Evolutionary conservation across 2,888 invertebrate species (phyloP), one percentile per base, ranked within the genome.

Genomic region (Sinohyriopsis cumingii): DNA sequence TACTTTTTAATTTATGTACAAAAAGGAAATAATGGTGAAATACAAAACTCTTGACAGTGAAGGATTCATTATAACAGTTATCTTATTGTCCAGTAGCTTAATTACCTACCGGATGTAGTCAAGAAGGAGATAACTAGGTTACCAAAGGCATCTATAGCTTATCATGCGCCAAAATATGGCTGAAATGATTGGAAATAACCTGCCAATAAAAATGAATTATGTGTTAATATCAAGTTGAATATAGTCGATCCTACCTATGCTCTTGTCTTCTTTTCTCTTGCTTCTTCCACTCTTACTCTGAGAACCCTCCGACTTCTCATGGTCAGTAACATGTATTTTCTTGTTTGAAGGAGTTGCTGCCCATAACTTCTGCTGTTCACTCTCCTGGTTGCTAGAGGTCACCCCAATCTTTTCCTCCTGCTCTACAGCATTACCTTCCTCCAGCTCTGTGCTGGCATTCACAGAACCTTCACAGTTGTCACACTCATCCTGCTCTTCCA

Each of bases 191-290:
- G 12, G 5, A 45, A 45, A 45, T 3, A 45, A 45, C 1, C 5
- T 15, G 3, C 45, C 12, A 45, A 45, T 4, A 45, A 45, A 45
- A 45, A 45, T 45, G 12, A 45, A 45, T 45, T 45, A 45, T 45
- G 3, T 45, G 45, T n/a, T 63, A 53, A 25, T n/a, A 64, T 67
- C 19, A 19, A 64, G 25, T 64, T 24, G 28, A 55, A 54, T 45
- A 55, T 54, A 45, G 45, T 65, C 59, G 20, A 20, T 76, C 83
- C 75, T 69, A 86, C 87, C 87, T 67, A 86, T 84, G 60, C 84
- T 82, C 75, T 86, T 87, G 72, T 87, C 86, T 65, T 87, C 86
- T 70, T 85, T 85, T 73, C 80, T 84, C 72, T 86, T 86, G 69
- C 79, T 81, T 76, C 84, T 86, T 9, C 63, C 67, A 33, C 67